Percentiles rank a stretch among this genome's conserved stretches.
Evolutionary conservation across 2,113 vertebrate species (phyloP).

Genomic region (Antechinus flavipes): DNA sequence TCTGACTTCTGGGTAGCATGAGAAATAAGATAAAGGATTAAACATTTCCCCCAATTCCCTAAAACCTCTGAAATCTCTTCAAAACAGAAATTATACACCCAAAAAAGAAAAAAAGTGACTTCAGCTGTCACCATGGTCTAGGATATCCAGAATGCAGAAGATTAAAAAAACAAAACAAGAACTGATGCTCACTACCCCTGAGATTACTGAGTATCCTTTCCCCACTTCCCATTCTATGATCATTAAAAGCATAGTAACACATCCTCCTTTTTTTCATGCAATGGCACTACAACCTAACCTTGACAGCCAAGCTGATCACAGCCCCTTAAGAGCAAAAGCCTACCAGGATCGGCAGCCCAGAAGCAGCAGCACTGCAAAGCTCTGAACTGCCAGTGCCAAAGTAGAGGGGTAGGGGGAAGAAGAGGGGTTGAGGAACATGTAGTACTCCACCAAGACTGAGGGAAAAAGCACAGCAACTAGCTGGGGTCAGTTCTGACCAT

Average conservation of each 20-base stretch:
- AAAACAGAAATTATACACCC: neutral
- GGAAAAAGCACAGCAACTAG: neutral
- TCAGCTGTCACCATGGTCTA: neutral
- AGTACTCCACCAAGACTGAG: neutral
- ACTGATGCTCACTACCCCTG: no score
- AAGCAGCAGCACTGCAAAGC: neutral
- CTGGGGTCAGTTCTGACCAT: neutral
- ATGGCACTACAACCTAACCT: neutral
- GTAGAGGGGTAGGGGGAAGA: no score
- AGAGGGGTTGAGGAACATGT: neutral
- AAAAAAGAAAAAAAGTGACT: neutral
- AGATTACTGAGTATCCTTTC: neutral
- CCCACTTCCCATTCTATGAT: neutral
- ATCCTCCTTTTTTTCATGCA: neutral
- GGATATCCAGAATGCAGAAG: no score
- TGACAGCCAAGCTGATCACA: neutral
- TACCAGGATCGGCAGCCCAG: neutral
- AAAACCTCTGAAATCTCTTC: neutral
- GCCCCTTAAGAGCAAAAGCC: neutral
- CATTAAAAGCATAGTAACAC: neutral
- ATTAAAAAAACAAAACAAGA: neutral
- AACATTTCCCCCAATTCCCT: neutral
- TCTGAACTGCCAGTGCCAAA: neutral
- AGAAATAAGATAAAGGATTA: neutral
- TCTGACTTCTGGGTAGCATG: neutral